These are phyloP conservation scores for Cheirogaleus major DNA, from an alignment of 2,797 vertebrate genomes.

Conservation along the genomic window DNA sequence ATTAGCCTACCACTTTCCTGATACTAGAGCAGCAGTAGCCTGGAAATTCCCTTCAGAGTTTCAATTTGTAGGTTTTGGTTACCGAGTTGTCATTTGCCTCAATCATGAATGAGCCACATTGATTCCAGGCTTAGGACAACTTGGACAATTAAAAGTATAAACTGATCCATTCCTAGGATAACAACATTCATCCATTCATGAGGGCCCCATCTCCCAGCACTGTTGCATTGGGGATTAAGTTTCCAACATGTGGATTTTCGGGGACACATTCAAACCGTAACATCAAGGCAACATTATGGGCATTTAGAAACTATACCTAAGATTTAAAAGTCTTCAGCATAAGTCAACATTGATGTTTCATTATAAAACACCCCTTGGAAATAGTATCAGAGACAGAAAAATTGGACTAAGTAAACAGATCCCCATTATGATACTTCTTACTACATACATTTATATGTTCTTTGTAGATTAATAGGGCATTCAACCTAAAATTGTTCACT, in stretches of 20 bases:
- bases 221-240: neutral
- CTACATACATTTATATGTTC: neutral
- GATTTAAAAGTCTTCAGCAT: neutral
- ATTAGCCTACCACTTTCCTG: neutral
- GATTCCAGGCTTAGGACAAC: neutral
- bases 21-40: neutral
- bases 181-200: neutral
- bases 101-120: neutral
- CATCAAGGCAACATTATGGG: neutral
- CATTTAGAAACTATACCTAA: neutral
- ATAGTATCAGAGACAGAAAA: neutral
- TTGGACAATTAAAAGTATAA: neutral
- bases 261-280: neutral
- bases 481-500: neutral
- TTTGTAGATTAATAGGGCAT: neutral
- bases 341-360: neutral
- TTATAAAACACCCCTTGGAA: neutral
- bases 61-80: neutral
- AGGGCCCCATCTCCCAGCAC: neutral
- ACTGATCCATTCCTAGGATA: neutral
- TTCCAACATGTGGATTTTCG: neutral
- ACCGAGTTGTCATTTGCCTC: neutral
- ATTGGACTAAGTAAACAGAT: neutral
- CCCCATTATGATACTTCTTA: neutral
- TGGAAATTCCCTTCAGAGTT: neutral